phyloP scores from a whole-genome alignment of 2,797 vertebrate species.

The Hemitrygon akajei region DNA sequence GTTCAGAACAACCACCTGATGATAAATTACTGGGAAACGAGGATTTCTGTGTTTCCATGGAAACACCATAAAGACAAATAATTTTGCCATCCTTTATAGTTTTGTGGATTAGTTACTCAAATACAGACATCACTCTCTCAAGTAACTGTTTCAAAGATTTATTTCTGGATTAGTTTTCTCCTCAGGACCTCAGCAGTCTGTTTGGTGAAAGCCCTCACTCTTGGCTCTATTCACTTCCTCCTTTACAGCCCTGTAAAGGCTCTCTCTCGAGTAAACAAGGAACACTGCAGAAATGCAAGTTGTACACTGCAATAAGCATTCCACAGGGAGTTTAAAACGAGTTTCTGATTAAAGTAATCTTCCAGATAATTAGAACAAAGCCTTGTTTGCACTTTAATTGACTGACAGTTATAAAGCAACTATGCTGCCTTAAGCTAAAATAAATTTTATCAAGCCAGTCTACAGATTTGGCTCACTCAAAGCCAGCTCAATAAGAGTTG shows the following conservation, averaged over 20 bases:
- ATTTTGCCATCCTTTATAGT: neutral
- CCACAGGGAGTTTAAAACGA: neutral
- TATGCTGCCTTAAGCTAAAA: neutral
- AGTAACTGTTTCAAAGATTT: neutral
- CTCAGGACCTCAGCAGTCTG: neutral
- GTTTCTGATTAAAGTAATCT: constrained; percentile 2
- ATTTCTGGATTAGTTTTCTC: neutral
- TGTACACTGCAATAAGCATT: neutral
- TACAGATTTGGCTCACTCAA: neutral
- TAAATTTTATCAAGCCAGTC: neutral
- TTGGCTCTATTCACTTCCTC: neutral
- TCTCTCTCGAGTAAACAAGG: neutral
- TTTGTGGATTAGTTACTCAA: neutral
- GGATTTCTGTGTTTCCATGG: neutral
- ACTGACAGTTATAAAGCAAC: neutral
- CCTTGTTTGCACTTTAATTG: constrained; percentile 1
- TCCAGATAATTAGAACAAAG: neutral
- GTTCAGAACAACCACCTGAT: neutral
- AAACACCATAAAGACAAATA: neutral
- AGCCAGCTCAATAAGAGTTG: neutral
- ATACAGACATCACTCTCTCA: neutral
- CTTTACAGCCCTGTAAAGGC: neutral
- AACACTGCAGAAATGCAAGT: neutral
- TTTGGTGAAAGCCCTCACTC: neutral
- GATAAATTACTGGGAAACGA: neutral